Conservation (phyloP, 2,113 vertebrate species). For the Forbesichthys agassizii region DNA sequence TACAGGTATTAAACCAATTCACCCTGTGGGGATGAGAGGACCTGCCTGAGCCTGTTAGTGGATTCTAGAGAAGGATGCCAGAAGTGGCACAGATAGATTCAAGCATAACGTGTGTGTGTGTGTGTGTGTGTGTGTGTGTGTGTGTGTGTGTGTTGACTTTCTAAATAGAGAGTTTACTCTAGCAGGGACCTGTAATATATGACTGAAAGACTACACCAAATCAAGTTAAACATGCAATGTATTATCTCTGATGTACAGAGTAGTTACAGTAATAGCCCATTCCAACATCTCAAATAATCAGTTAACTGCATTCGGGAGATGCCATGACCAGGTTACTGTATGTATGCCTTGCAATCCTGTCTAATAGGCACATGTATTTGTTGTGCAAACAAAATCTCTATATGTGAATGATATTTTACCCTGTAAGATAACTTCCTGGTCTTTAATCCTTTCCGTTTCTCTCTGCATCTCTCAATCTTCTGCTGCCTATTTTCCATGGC, state of each 20-base stretch:
- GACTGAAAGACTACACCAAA: no score
- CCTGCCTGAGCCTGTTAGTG: slow-evolving; percentile 53
- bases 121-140: slow-evolving; percentile 7
- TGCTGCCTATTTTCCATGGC: background rate
- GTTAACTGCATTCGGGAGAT: no score
- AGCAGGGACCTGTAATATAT: no score
- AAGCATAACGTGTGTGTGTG: slow-evolving; percentile 8
- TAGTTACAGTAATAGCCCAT: no score
- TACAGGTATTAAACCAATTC: no score
- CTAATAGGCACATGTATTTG: background rate
- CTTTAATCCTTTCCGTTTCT: background rate
- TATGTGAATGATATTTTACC: background rate
- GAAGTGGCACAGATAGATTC: background rate
- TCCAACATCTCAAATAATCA: no score
- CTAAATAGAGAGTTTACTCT: no score
- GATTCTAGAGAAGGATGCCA: background rate
- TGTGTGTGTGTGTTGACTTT: background rate
- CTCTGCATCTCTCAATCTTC: background rate
- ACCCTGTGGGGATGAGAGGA: slow-evolving; percentile 24
- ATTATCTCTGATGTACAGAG: no score
- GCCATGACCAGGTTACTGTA: no score
- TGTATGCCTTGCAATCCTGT: no score
- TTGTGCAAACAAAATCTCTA: slow-evolving; percentile 1
- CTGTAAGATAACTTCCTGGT: no score
- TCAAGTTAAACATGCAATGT: no score